phyloP scores from a whole-genome alignment of 1,140 invertebrate genomes.

The Grapholita molesta region DNA sequence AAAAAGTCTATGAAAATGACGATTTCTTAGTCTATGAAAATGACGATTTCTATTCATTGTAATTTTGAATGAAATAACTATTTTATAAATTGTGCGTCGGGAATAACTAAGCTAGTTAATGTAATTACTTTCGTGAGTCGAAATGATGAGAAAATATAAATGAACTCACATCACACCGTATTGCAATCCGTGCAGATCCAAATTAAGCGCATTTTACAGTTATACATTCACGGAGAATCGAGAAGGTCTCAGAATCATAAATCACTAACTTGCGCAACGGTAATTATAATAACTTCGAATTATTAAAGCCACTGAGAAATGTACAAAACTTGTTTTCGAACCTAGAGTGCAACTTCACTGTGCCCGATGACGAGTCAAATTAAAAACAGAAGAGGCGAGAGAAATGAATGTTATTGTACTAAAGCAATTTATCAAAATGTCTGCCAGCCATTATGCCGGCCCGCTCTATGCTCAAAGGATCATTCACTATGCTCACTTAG shows the following conservation, averaged over 20 bases:
- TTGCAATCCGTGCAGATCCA: background rate
- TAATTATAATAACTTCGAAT: conserved; percentile 15
- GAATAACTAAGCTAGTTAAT: background rate
- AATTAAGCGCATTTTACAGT: background rate
- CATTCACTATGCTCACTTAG: background rate
- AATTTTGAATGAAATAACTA: background rate
- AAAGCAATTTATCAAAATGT: conserved; percentile 17
- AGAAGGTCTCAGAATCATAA: background rate
- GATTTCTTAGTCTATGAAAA: background rate
- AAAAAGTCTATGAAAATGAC: no score
- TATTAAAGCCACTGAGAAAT: conserved; percentile 1
- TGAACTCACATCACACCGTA: background rate
- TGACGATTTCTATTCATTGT: no score
- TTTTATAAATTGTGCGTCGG: background rate
- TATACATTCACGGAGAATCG: background rate
- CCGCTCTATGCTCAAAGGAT: background rate
- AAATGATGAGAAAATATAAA: background rate
- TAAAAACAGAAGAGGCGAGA: conserved; percentile 15
- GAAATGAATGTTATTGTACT: conserved; percentile 15
- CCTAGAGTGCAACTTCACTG: background rate
- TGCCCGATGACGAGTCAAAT: conserved; percentile 4
- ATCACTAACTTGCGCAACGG: conserved; percentile 7
- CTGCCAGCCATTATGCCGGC: background rate
- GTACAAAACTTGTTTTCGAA: conserved; percentile 2
- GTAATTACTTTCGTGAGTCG: background rate